These are phyloP conservation scores for Chrysodeixis includens DNA, from an alignment of 2,888 invertebrate species.

Conservation along the genomic window DNA sequence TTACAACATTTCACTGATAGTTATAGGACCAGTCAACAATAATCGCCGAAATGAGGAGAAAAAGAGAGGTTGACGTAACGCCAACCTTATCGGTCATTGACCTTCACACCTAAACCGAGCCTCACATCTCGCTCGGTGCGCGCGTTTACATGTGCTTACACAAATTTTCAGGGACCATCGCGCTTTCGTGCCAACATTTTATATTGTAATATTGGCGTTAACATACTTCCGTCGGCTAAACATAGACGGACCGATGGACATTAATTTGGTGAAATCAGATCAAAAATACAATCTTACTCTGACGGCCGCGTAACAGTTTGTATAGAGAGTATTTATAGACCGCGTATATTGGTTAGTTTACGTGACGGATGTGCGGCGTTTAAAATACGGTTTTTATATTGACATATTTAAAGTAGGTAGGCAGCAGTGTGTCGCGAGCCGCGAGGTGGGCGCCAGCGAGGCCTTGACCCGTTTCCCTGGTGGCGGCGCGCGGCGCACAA, in stretches of 20 bases:
- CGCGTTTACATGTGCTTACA: slow-evolving; percentile 68
- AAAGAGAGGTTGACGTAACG: slow-evolving; percentile 78
- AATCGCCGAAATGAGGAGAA: slow-evolving; percentile 69
- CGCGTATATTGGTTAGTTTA: slow-evolving; percentile 17
- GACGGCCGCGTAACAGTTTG: slow-evolving; percentile 17
- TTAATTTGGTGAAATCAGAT: slow-evolving; percentile 44
- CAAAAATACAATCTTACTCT: slow-evolving; percentile 22
- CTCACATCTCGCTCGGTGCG: slow-evolving; percentile 81
- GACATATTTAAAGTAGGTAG: slow-evolving; percentile 59
- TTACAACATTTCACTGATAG: slow-evolving; percentile 70
- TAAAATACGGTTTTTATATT: slow-evolving; percentile 32
- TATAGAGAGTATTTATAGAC: slow-evolving; percentile 8
- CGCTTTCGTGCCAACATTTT: slow-evolving; percentile 58
- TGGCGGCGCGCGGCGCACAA: slow-evolving; percentile 71
- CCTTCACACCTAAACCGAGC: slow-evolving; percentile 88
- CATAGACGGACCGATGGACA: slow-evolving; percentile 49
- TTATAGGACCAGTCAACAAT: slow-evolving; percentile 65
- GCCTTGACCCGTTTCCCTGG: slow-evolving; percentile 83
- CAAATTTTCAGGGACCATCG: slow-evolving; percentile 73
- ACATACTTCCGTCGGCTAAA: slow-evolving; percentile 51
- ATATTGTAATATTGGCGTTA: slow-evolving; percentile 55
- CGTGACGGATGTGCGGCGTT: slow-evolving; percentile 44
- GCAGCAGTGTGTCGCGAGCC: slow-evolving; percentile 41
- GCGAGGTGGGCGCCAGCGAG: slow-evolving; percentile 79
- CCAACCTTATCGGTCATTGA: slow-evolving; percentile 88